Conservation (phyloP, 2,888 invertebrate genomes). For the Tetheella fluctuosa region DNA sequence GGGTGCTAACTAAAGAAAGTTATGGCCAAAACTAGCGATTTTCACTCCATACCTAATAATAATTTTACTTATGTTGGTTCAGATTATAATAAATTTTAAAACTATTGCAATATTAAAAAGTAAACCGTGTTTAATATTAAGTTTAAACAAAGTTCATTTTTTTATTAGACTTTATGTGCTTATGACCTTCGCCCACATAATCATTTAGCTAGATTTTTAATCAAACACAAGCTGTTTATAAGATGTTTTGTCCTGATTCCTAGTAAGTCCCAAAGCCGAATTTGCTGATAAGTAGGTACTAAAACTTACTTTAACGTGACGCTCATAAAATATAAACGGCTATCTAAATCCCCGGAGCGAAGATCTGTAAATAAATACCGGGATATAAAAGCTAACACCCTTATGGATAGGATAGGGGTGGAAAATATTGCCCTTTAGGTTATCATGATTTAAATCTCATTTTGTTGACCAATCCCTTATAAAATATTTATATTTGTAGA, state of each 20-base stretch:
- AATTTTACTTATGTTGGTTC: no score
- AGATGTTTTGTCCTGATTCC: not conserved
- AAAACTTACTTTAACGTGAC: not conserved
- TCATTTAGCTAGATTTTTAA: no score
- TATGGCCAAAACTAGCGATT: no score
- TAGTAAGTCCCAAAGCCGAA: not conserved
- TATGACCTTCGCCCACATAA: no score
- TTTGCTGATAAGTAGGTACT: not conserved
- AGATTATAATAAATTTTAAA: no score
- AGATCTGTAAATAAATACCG: constrained; percentile 40
- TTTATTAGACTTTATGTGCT: no score
- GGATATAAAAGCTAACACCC: constrained; percentile 34
- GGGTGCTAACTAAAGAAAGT: no score
- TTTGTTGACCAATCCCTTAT: constrained; percentile 8
- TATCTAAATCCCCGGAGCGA: constrained; percentile 23
- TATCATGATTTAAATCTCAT: constrained; percentile 18
- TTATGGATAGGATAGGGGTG: constrained; percentile 30
- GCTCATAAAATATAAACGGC: not conserved
- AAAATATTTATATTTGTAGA: not conserved
- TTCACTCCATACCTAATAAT: no score
- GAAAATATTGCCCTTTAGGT: constrained; percentile 21
- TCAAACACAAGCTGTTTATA: not conserved
- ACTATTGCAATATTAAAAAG: no score
- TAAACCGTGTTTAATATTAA: no score
- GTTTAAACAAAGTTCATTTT: no score